Base-by-base conservation (phyloP, 35 echinoderm and acorn worm genomes). In the Apostichopus parvimensis region DNA sequence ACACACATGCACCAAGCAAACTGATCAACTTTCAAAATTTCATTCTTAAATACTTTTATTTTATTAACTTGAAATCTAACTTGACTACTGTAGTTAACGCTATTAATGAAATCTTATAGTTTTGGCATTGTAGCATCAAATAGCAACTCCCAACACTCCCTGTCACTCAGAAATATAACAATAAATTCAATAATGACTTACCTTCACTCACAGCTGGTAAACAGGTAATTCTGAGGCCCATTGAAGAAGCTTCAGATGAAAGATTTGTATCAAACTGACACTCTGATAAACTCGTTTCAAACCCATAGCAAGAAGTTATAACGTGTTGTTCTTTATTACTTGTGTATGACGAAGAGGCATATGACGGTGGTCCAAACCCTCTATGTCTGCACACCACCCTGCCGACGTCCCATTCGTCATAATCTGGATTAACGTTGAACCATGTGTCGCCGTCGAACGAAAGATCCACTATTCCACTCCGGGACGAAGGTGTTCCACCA, bases 281-380 rank as follows among this genome's bases (percentile, higher is more conserved):
- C 8, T 80, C 78, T 45, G 78, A 80, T 52, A 80, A 5, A 4
- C 24, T 80, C 2, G 1, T 80, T 8, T 80, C 78, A 55, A 52
- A 4, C 12, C 78, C 78, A 53, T 80, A 5, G 22, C 78, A 80
- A 53, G 25, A 45, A 20, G 52, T 23, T 52, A 80, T 8, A 0
- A 80, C 9, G 9, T 52, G 26, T 80, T 23, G 78, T 45, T 80
- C 25, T 53, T 55, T 55, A 52, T 80, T 55, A 9, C 9, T 45
- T 13, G 12, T 8, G 52, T 52, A 80, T 7, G 4, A 15, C 6
- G 17, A 28, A 2, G 25, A 45, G 12, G 78, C 78, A 53, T 80
- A 80, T 11, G 78, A 53, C 52, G 78, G 78, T 0, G 78, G 78
- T 52, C 78, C 78, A 80, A 80, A 80, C 10, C 78, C 78, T 53